A percentile compares a stretch with the other conserved stretches of the same genome.
phyloP scores from a whole-genome alignment of 2,888 invertebrate genomes.

The Cephus nigrinus region DNA sequence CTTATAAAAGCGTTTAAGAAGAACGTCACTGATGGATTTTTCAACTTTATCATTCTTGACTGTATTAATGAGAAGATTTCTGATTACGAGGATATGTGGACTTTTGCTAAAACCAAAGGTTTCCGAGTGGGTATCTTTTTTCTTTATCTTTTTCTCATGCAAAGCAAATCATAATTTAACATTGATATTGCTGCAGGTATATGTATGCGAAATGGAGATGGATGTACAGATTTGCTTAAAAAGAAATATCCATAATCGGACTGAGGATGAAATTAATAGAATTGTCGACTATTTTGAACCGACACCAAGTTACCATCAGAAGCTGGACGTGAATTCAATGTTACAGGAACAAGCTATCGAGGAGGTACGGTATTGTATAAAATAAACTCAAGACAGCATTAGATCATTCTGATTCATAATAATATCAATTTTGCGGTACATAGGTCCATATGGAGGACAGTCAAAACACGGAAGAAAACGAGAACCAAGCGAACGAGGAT shows the following conservation, averaged over 20 bases:
- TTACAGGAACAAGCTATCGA: conserved; percentile 85
- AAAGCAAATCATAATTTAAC: conserved; percentile 4
- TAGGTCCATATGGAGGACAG: conserved; percentile 61
- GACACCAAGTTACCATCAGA: conserved; percentile 84
- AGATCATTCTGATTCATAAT: conserved; percentile 13
- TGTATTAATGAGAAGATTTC: conserved; percentile 86
- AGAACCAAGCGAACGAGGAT: conserved; percentile 48
- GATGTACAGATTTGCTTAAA: conserved; percentile 83
- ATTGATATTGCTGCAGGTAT: conserved; percentile 75
- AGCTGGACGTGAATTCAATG: conserved; percentile 84
- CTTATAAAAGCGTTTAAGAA: conserved; percentile 91
- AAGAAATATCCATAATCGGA: conserved; percentile 87
- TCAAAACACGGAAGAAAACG: conserved; percentile 35
- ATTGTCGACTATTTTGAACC: conserved; percentile 79
- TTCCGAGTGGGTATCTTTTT: conserved; percentile 75
- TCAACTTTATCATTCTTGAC: conserved; percentile 93
- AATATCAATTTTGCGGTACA: neutral
- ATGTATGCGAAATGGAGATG: conserved; percentile 87
- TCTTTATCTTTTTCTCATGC: neutral
- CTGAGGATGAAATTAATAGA: conserved; percentile 80
- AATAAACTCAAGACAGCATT: conserved; percentile 1
- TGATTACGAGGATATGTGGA: conserved; percentile 90
- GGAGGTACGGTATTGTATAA: conserved; percentile 70
- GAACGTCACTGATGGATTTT: conserved; percentile 89
- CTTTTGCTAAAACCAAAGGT: conserved; percentile 83